A percentile compares a stretch with the other conserved stretches of the same genome.
Conservation (phyloP, 2,888 invertebrate species). For the Drosophila peninsularis region DNA sequence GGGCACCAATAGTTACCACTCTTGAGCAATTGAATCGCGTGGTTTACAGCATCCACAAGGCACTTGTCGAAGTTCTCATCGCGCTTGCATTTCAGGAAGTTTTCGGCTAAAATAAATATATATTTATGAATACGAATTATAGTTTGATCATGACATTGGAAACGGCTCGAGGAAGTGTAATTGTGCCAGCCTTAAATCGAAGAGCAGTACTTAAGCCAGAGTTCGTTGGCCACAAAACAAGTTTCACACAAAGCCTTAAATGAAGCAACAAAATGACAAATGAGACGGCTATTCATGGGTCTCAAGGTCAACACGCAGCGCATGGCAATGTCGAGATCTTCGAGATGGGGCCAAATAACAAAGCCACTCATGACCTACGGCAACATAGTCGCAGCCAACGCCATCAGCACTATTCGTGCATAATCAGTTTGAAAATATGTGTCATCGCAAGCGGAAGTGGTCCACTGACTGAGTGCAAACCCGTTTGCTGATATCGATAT, state of each 20-base stretch:
- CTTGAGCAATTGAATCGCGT: slow-evolving; percentile 86
- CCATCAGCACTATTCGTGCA: neutral
- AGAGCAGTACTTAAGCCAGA: slow-evolving; percentile 43
- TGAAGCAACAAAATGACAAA: slow-evolving; percentile 40
- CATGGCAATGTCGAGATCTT: slow-evolving; percentile 45
- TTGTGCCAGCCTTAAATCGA: slow-evolving; percentile 46
- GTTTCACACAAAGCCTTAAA: slow-evolving; percentile 50
- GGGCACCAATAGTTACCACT: slow-evolving; percentile 85
- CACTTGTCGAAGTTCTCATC: slow-evolving; percentile 87
- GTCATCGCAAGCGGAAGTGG: slow-evolving; percentile 54
- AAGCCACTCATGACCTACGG: slow-evolving; percentile 68
- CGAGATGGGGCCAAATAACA: slow-evolving; percentile 43
- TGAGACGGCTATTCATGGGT: slow-evolving; percentile 51
- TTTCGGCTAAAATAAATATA: slow-evolving; percentile 85
- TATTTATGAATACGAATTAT: slow-evolving; percentile 24
- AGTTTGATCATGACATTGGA: slow-evolving; percentile 67
- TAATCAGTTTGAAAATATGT: slow-evolving; percentile 39
- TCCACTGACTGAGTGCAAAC: slow-evolving; percentile 43
- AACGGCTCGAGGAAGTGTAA: slow-evolving; percentile 64
- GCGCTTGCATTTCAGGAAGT: slow-evolving; percentile 87
- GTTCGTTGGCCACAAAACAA: slow-evolving; percentile 63
- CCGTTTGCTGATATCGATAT: slow-evolving; percentile 39
- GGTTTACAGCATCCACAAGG: slow-evolving; percentile 86
- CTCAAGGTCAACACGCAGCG: slow-evolving; percentile 76
- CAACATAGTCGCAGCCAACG: slow-evolving; percentile 41